A percentile compares a stretch with the other conserved stretches of the same genome.
phyloP scores from a whole-genome alignment of 2,797 vertebrate genomes.

The Acanthurus leucopareius region DNA sequence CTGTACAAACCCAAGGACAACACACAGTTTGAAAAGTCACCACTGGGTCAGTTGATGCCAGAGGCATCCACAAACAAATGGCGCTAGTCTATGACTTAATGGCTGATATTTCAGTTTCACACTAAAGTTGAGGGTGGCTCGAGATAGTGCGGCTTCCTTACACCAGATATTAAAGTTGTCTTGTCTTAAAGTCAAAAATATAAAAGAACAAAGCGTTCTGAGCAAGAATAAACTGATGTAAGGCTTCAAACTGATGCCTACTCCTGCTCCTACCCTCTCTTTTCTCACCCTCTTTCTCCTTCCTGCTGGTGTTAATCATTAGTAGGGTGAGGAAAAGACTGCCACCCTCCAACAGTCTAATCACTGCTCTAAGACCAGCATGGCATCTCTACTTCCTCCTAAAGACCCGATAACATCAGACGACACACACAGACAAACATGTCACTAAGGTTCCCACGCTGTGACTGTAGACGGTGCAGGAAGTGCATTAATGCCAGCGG shows the following conservation, averaged over 20 bases:
- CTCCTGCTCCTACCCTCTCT: constrained; percentile 4
- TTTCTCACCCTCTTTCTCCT: constrained; percentile 66
- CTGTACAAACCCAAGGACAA: constrained; percentile 37
- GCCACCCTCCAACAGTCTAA: constrained; percentile 33
- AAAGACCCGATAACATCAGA: constrained; percentile 41
- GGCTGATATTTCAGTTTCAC: constrained; percentile 19
- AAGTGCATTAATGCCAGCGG: constrained; percentile 28
- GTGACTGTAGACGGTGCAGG: constrained; percentile 7
- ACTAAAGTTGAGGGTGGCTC: not conserved
- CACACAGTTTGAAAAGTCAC: constrained; percentile 27
- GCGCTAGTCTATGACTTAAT: constrained; percentile 42
- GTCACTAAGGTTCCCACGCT: constrained; percentile 26
- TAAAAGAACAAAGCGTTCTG: constrained; percentile 37
- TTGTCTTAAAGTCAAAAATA: constrained; percentile 24
- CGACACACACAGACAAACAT: not conserved
- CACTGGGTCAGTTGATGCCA: constrained; percentile 19
- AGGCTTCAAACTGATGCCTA: constrained; percentile 20
- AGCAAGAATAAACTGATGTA: constrained; percentile 38
- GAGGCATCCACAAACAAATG: constrained; percentile 29
- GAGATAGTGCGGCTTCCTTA: constrained; percentile 6
- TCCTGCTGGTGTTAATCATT: constrained; percentile 77
- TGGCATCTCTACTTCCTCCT: constrained; percentile 45
- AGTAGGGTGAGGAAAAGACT: constrained; percentile 9
- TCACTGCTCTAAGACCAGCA: constrained; percentile 31
- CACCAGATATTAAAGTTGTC: constrained; percentile 34